phyloP scores from a whole-genome alignment of 2,113 vertebrate species.

The Hypanus sabinus region DNA sequence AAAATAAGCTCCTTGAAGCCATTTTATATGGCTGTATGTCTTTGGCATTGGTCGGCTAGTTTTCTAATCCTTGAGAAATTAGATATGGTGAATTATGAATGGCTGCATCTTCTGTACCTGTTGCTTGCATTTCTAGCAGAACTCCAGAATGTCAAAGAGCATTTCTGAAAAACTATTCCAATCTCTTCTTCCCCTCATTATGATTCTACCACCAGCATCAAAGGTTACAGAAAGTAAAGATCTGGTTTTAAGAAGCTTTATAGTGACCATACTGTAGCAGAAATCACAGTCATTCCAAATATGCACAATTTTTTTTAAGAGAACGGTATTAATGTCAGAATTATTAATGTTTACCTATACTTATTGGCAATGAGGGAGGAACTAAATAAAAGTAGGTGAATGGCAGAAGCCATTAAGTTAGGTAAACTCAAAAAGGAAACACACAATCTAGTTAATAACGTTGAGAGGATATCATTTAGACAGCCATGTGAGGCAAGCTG shows the following conservation, averaged over 20 bases:
- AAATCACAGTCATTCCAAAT: neutral
- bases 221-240: neutral
- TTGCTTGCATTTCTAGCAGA: neutral
- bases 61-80: neutral
- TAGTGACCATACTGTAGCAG: neutral
- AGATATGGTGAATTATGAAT: neutral
- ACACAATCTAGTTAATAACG: neutral
- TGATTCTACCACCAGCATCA: neutral
- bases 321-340: neutral
- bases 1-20: neutral
- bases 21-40: neutral
- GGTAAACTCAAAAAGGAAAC: neutral
- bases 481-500: neutral
- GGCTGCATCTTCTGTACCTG: neutral
- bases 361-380: neutral
- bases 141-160: neutral
- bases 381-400: neutral
- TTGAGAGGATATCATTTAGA: neutral
- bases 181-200: neutral
- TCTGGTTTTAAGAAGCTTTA: too few species aligned
- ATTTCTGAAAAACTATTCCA: neutral
- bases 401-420: neutral
- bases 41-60: neutral
- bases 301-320: neutral
- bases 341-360: neutral